Evolutionary conservation across 2,888 invertebrate genomes (phyloP).

Genomic region (Nebria brevicollis): DNA sequence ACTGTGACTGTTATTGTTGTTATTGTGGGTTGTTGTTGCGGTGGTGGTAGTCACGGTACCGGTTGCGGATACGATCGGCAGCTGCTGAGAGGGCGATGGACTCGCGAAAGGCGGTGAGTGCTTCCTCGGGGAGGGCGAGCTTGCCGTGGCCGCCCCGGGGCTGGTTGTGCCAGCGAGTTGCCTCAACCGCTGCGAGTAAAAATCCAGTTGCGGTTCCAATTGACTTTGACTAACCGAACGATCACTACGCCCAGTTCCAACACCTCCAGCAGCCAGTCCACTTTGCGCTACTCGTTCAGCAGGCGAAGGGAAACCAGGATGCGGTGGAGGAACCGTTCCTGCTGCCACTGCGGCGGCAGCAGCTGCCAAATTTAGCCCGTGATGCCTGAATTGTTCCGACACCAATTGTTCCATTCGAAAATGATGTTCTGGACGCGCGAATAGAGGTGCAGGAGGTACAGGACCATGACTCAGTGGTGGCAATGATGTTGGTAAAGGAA

Average conservation of each 20-base stretch:
- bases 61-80: conserved; percentile 67
- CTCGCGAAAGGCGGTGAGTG: conserved; percentile 83
- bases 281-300: conserved; percentile 67
- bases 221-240: conserved; percentile 56
- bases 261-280: not conserved
- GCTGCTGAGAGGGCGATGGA: conserved; percentile 80
- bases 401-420: conserved; percentile 87
- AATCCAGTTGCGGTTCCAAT: conserved; percentile 93
- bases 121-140: conserved; percentile 84
- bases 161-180: conserved; percentile 96
- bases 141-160: conserved; percentile 89
- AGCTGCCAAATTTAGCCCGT: conserved; percentile 80
- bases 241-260: conserved; percentile 51
- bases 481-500: conserved; percentile 75
- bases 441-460: conserved; percentile 78
- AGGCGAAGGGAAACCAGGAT: conserved; percentile 71
- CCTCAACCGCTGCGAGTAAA: conserved; percentile 99
- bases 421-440: conserved; percentile 82
- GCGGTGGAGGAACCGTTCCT: conserved; percentile 70
- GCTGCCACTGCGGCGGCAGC: conserved; percentile 77
- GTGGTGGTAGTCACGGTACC: conserved; percentile 50
- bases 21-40: conserved; percentile 54
- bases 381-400: conserved; percentile 83
- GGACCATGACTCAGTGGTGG: conserved; percentile 75
- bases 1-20: conserved; percentile 60